Evolutionary conservation across 2,888 invertebrate genomes (phyloP), one percentile per base, ranked within the genome.

Genomic region (Automeris io): DNA sequence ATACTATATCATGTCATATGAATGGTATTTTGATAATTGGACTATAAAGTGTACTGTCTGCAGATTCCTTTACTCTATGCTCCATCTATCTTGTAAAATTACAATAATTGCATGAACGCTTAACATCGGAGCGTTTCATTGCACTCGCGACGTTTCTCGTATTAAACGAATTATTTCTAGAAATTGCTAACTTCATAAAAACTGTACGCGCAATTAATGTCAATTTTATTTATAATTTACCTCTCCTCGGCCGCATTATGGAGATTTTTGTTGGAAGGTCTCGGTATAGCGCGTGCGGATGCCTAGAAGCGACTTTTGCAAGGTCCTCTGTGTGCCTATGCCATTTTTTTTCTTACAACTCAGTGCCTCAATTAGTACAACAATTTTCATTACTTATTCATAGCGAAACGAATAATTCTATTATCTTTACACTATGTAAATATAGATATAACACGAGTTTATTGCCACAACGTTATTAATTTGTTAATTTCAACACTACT

Each of bases 181-280:
- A 77, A 78, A 74, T 74, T 70, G 54, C 74, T 73, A 65, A 79
- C 74, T 73, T 77, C 63, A 65, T 63, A 70, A 66, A 60, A 68
- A 68, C 70, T 58, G 50, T 55, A 51, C 56, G 37, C 48, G 61
- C 62, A 83, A 83, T 83, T 81, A 78, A 70, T 81, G 80, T 76
- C 80, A 80, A 81, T 82, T 79, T 79, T 73, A 70, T 76, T 76
- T 77, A 76, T 81, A 81, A 82, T 82, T 78, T 66, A n/a, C n/a
- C n/a, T n/a, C 57, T 35, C 23, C 23, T 34, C 12, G 22, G 16
- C 29, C 29, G 32, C 19, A 34, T 34, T 12, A 25, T 19, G 16
- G 18, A 22, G 19, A 34, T 26, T 22, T 22, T 22, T 13, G 21
- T 22, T 34, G 11, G 34, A 18, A 23, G 21, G 12, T 3, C 21